These are phyloP conservation scores for Lontra canadensis DNA, from an alignment of 2,113 vertebrate genomes.

Conservation along the genomic window DNA sequence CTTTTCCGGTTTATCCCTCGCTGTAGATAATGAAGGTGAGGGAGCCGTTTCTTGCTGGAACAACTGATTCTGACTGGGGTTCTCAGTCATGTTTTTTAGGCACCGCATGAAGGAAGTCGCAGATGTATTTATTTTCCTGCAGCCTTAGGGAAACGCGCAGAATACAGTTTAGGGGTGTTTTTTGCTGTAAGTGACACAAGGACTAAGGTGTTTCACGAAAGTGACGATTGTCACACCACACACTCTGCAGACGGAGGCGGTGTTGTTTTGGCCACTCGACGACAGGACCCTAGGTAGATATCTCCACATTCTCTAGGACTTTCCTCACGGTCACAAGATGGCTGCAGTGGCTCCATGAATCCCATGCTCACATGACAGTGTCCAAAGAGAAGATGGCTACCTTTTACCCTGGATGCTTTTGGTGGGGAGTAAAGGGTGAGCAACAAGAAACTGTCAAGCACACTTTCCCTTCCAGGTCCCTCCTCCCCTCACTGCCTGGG, in stretches of 20 bases:
- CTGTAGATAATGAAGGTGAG: not conserved
- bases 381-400: not conserved
- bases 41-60: not conserved
- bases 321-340: not conserved
- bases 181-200: not conserved
- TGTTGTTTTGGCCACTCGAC: too few relatives aligned
- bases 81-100: not conserved
- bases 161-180: too few relatives aligned
- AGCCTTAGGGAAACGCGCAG: not conserved
- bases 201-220: not conserved
- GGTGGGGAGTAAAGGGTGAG: not conserved
- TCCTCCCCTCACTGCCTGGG: not conserved
- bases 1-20: fast-evolving
- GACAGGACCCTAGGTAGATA: not conserved
- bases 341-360: not conserved
- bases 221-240: not conserved
- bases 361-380: not conserved
- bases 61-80: not conserved
- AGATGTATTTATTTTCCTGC: not conserved
- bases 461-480: not conserved
- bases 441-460: not conserved
- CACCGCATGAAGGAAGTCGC: not conserved
- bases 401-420: too few relatives aligned
- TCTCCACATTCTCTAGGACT: not conserved
- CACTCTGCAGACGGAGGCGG: fast-evolving